Evolutionary conservation across 2,113 vertebrate genomes (phyloP), one percentile per base, ranked within the genome.

Genomic region (Trichomycterus rosablanca): DNA sequence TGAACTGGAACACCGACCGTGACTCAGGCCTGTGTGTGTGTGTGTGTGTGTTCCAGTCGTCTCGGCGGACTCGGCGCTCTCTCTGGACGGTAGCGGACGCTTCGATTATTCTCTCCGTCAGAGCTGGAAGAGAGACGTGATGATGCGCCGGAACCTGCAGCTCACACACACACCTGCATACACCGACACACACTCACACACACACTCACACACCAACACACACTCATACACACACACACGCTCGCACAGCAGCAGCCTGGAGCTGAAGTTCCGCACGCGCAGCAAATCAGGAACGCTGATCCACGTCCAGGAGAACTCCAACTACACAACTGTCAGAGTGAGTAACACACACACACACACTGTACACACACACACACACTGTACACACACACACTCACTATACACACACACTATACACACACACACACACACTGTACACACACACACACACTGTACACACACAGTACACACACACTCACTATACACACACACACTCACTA

Each of bases 291-390:
- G 94, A 1, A 64, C 93, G 3, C 77, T 98, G 77, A 76, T 97
- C 67, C 93, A 97, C 0, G 23, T 97, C 45, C 94, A 95, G 71
- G 96, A 96, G 75, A 93, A 75, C 88, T 97, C 91, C 84, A 97
- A 98, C 88, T 97, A 96, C 78, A 99, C 94, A 12, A 96, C 92
- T 0, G 76, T 98, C 50, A 95, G 92, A 93, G 96, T 93, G 75
- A 80, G 81, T 90, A 92, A 91, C 39, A 9, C 20, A 15, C 7
- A 44, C n/a, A 44, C 16, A 23, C 4, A 23, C 45, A 18, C 30
- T 7, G 16, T 3, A n/a, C 53, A 26, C 35, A 28, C 54, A 26
- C 54, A n/a, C 9, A n/a, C 53, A 15, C 15, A 23, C n/a, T n/a
- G n/a, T n/a, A 24, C 53, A 42, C 53, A 24, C 53, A 40, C 37